Percentiles rank a stretch among this genome's conserved stretches.
Evolutionary conservation across 2,113 vertebrate genomes (phyloP).

Genomic region (Polypterus senegalus): DNA sequence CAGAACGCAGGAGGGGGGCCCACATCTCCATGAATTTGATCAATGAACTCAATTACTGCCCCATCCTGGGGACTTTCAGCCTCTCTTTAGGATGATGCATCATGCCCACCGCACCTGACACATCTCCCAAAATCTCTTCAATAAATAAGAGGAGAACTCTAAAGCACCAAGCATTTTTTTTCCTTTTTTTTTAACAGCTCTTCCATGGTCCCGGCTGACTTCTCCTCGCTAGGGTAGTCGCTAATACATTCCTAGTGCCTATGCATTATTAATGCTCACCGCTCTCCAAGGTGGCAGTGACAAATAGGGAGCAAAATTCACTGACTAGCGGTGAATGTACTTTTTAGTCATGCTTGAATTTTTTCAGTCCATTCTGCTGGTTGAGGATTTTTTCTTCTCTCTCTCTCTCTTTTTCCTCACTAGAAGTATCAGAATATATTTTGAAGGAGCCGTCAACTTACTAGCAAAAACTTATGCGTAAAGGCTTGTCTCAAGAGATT

Average conservation of each 20-base stretch:
- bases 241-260: slow-evolving; percentile 92
- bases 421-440: slow-evolving; percentile 40
- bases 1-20: slow-evolving; percentile 8
- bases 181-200: slow-evolving; percentile 41
- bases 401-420: slow-evolving; percentile 21
- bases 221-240: slow-evolving; percentile 80
- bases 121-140: slow-evolving; percentile 48
- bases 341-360: slow-evolving; percentile 96
- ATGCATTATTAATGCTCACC: slow-evolving; percentile 97
- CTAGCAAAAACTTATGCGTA: slow-evolving; percentile 39
- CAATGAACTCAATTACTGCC: slow-evolving; percentile 79
- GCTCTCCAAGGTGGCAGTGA: slow-evolving; percentile 95
- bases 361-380: slow-evolving; percentile 80
- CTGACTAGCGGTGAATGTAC: slow-evolving; percentile 91
- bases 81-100: slow-evolving; percentile 52
- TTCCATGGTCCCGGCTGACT: slow-evolving; percentile 67
- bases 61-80: slow-evolving; percentile 48
- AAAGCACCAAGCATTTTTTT: slow-evolving; percentile 23
- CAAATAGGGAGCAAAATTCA: slow-evolving; percentile 93
- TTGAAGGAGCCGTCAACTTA: slow-evolving; percentile 39
- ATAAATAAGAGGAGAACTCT: slow-evolving; percentile 54
- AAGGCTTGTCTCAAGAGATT: slow-evolving; percentile 45
- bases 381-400: slow-evolving; percentile 52
- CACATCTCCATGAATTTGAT: slow-evolving; percentile 49
- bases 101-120: slow-evolving; percentile 47